phyloP scores from a whole-genome alignment of 2,888 invertebrate species.

The Pomacea canaliculata region DNA sequence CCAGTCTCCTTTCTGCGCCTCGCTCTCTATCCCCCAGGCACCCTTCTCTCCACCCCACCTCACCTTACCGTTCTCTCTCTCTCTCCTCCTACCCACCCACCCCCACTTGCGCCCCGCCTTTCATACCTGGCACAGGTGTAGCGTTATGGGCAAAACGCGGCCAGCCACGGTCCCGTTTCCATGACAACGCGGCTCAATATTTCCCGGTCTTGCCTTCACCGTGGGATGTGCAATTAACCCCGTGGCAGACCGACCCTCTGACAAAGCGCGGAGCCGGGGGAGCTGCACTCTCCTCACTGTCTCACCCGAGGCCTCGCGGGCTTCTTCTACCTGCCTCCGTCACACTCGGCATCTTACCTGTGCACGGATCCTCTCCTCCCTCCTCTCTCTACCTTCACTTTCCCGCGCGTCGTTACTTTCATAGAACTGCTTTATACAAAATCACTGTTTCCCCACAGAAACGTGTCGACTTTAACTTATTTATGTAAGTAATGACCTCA shows the following conservation, averaged over 20 bases:
- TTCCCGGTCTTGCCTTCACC: conserved; percentile 11
- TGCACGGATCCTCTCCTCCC: no score
- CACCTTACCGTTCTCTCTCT: not conserved
- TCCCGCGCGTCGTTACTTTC: no score
- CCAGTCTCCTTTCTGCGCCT: not conserved
- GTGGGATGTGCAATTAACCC: conserved; percentile 27
- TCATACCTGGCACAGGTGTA: conserved; percentile 27
- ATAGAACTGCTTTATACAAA: no score
- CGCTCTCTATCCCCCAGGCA: not conserved
- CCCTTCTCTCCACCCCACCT: not conserved
- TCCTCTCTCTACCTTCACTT: no score
- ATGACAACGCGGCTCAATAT: conserved; percentile 38
- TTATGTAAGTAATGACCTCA: no score
- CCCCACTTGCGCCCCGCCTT: conserved; percentile 1
- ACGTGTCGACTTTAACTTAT: no score
- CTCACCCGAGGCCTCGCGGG: no score
- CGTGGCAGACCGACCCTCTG: conserved; percentile 1
- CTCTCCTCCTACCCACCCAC: not conserved
- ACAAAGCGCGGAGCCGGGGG: not conserved
- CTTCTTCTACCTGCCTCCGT: no score
- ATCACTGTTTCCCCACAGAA: no score
- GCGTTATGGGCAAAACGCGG: conserved; percentile 20
- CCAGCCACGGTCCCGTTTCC: conserved; percentile 33
- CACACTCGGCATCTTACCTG: no score
- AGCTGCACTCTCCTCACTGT: not conserved